Conservation (phyloP, 2,113 vertebrate species). For the Acanthisitta chloris region DNA sequence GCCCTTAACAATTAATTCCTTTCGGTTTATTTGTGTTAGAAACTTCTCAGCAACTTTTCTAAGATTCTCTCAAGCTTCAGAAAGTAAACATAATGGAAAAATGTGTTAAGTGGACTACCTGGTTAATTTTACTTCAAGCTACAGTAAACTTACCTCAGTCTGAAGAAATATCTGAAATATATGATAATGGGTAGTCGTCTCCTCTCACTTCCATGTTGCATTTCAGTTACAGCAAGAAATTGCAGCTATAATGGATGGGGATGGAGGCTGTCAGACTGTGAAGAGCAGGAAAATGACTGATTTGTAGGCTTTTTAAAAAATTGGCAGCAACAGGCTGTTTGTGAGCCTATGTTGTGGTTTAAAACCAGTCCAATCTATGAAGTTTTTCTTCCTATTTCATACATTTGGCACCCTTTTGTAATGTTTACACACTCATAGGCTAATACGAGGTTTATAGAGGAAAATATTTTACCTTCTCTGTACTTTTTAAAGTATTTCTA, state of each 20-base stretch:
- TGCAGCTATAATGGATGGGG: background rate
- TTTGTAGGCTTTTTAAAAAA: background rate
- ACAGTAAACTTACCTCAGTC: background rate
- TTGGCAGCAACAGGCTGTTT: background rate
- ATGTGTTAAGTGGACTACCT: background rate
- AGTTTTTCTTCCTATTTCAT: background rate
- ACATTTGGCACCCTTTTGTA: background rate
- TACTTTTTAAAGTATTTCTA: background rate
- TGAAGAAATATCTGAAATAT: background rate
- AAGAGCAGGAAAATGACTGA: background rate
- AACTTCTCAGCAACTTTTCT: background rate
- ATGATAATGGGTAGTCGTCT: background rate
- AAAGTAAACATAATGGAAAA: background rate
- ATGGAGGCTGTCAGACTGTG: background rate
- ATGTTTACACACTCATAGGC: background rate
- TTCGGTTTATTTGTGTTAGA: background rate
- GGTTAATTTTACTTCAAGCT: background rate
- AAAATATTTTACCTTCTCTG: background rate
- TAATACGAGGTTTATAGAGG: background rate
- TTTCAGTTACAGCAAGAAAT: slow-evolving; percentile 20
- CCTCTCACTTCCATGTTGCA: background rate
- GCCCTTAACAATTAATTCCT: background rate
- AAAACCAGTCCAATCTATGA: background rate
- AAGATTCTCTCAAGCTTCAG: background rate
- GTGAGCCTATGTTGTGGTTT: background rate